Evolutionary conservation across 2,797 vertebrate species (phyloP).

Genomic region (Microctenopoma stevenorrisi): DNA sequence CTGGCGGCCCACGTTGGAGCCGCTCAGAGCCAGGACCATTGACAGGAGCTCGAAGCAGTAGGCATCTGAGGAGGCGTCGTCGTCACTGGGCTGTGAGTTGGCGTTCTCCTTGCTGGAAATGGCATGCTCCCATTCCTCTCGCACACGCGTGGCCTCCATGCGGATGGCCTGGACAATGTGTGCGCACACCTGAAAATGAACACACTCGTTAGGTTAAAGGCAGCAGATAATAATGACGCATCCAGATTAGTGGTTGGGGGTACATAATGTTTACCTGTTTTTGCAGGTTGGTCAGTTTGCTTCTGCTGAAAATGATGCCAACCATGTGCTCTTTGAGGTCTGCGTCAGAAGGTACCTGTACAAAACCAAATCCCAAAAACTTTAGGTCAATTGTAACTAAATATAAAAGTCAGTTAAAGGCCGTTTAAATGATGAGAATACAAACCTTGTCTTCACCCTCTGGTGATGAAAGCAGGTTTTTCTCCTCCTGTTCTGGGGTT

Average conservation of each 20-base stretch:
- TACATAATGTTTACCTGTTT: conserved; percentile 89
- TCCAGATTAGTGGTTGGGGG: neutral
- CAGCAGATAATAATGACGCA: neutral
- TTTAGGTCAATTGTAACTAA: neutral
- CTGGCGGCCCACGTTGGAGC: conserved; percentile 97
- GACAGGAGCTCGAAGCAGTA: conserved; percentile 99
- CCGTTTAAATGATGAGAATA: neutral
- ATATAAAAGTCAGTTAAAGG: neutral
- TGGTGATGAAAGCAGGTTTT: conserved; percentile 95
- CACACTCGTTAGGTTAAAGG: neutral
- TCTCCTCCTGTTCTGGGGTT: conserved; percentile 98
- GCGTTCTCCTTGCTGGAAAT: conserved; percentile 99
- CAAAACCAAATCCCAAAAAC: conserved; percentile 35
- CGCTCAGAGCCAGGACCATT: conserved; percentile 97
- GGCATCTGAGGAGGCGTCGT: conserved; percentile 95
- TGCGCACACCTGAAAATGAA: conserved; percentile 89
- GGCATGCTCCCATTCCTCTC: conserved; percentile 99
- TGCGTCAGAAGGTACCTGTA: conserved; percentile 95
- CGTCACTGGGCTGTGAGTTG: conserved; percentile 97
- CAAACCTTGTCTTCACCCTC: conserved; percentile 99
- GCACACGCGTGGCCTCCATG: conserved; percentile 97
- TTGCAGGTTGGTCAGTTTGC: conserved; percentile 98
- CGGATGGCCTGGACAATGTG: conserved; percentile 99
- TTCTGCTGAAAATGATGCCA: conserved; percentile 99
- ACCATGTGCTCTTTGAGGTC: conserved; percentile 99